Evolutionary conservation across 1,140 invertebrate species (phyloP), one percentile per base, ranked within the genome.

Genomic region (Drosophila lini): DNA sequence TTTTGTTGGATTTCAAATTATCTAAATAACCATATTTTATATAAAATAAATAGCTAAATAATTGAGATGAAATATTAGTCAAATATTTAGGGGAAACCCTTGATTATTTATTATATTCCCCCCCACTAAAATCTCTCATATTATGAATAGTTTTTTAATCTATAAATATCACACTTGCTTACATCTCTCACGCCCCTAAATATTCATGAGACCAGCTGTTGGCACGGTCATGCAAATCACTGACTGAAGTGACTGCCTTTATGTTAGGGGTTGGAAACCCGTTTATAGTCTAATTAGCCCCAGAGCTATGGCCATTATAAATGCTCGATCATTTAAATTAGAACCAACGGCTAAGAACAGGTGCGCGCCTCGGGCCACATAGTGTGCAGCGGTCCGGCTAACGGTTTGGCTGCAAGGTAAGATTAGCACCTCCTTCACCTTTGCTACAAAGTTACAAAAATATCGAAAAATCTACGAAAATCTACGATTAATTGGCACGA

Each of bases 401-500:
- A 88, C 83, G 84, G 83, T 88, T 77, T 70, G 71, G 60, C 80
- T 64, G 83, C 55, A 64, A 50, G 52, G 52, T 53, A 53, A 53
- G 48, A 50, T 76, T 76, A 41, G 38, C 73, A 69, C 73, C 73
- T 76, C 73, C 74, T 57, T 53, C 59, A n/a, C 52, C 34, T 55
- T 55, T 38, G 22, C 19, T n/a, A 3, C 19, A 34, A 10, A 55
- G 19, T 25, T 38, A 55, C 13, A 10, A n/a, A n/a, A 25, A 28
- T 28, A 38, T 10, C 19, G 52, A 55, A 55, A 55, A 55, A 53
- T 75, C 58, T 60, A 19, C 68, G 57, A 79, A 86, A 85, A 81
- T 76, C 50, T 50, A 70, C 80, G 78, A 77, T 56, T 86, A 86
- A 86, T 86, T 86, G 83, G 84, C 83, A 75, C 69, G 65, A 83